phyloP scores from a whole-genome alignment of 2,888 invertebrate species.

The Corbicula japonica region DNA sequence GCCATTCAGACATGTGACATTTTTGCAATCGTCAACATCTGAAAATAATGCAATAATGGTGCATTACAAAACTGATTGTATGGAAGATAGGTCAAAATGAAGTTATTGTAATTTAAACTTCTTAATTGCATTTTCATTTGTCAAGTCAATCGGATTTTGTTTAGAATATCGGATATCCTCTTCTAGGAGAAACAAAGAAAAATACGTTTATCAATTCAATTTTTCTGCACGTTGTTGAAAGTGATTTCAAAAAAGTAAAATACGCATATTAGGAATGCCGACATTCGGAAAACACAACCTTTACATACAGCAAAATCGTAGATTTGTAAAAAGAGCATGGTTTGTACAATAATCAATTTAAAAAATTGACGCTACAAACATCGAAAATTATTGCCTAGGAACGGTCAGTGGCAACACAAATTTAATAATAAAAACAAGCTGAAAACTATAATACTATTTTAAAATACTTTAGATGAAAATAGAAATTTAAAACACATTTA shows the following conservation, averaged over 20 bases:
- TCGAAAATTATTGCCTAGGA: not conserved
- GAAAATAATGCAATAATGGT: not conserved
- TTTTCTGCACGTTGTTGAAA: too few relatives aligned
- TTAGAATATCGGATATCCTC: not conserved
- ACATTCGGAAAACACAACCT: not conserved
- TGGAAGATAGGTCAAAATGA: not conserved
- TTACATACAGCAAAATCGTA: not conserved
- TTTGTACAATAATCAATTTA: not conserved
- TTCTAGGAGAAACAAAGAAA: too few relatives aligned
- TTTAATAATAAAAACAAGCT: not conserved
- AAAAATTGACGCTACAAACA: not conserved
- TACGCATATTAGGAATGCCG: not conserved
- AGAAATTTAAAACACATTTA: not conserved
- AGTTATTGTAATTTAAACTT: not conserved
- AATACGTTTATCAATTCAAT: too few relatives aligned
- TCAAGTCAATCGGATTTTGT: not conserved
- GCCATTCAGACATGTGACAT: constrained; percentile 32
- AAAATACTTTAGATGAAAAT: not conserved
- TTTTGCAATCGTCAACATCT: constrained; percentile 42
- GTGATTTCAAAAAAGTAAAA: too few relatives aligned
- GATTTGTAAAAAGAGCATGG: not conserved
- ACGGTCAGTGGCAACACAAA: not conserved
- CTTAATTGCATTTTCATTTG: not conserved
- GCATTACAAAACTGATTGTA: not conserved
- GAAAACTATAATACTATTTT: not conserved